Conservation (phyloP, 2,797 vertebrate genomes). For the Microctenopoma lineatum region DNA sequence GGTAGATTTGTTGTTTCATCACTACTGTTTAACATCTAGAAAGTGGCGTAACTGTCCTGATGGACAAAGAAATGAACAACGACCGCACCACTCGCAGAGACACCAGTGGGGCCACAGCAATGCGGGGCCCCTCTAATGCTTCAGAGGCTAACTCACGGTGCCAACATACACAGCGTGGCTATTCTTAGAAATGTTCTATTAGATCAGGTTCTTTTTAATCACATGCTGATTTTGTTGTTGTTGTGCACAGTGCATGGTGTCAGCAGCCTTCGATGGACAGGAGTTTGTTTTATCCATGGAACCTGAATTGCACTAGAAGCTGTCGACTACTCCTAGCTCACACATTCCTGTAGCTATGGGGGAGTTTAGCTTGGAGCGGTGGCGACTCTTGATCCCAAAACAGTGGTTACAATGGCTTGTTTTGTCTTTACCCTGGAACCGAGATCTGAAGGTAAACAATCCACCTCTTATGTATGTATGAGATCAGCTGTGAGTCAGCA, state of each 20-base stretch:
- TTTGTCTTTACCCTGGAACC: slow-evolving; percentile 42
- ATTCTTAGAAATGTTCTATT: slow-evolving; percentile 18
- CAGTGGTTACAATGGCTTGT: slow-evolving; percentile 39
- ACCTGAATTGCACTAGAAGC: slow-evolving; percentile 15
- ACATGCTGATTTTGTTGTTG: slow-evolving; percentile 20
- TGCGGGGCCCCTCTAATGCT: slow-evolving; percentile 5
- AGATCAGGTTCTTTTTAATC: slow-evolving; percentile 14
- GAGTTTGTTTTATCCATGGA: slow-evolving; percentile 13
- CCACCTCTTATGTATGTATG: slow-evolving; percentile 13
- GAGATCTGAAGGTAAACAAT: slow-evolving; percentile 44
- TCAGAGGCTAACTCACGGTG: slow-evolving; percentile 14
- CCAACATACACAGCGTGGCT: slow-evolving; percentile 24
- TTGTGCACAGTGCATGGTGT: slow-evolving; percentile 12
- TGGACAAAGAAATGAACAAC: slow-evolving; percentile 57
- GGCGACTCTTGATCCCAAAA: slow-evolving; percentile 40
- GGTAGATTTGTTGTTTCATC: slow-evolving; percentile 30
- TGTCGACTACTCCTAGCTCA: slow-evolving; percentile 29
- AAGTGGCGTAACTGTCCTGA: slow-evolving; percentile 34
- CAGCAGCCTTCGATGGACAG: slow-evolving; percentile 4
- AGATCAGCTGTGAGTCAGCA: slow-evolving; percentile 43
- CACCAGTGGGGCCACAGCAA: slow-evolving; percentile 41
- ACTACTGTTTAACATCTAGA: slow-evolving; percentile 46
- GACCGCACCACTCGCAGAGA: slow-evolving; percentile 33
- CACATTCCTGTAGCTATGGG: slow-evolving; percentile 23
- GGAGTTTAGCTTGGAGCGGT: slow-evolving; percentile 40